Conservation (phyloP, 2,113 vertebrate species). For the Chamaetylas fuelleborni region DNA sequence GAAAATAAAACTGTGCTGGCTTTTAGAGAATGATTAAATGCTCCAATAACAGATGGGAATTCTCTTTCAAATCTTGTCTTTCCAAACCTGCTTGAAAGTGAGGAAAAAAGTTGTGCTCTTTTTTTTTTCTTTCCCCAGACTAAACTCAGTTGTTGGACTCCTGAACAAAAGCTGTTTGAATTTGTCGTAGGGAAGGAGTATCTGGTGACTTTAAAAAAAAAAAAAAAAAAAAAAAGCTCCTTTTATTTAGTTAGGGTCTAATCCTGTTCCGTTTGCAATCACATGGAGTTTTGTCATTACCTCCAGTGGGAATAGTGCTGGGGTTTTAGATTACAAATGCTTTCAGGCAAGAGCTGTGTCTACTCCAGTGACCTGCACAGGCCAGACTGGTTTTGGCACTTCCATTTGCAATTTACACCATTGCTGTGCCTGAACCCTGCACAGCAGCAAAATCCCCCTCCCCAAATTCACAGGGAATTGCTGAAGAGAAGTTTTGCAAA, state of each 20-base stretch:
- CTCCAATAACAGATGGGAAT: slow-evolving; percentile 37
- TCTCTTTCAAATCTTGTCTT: slow-evolving; percentile 18
- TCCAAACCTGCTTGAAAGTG: not conserved
- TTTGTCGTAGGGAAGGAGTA: not conserved
- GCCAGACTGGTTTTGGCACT: slow-evolving; percentile 60
- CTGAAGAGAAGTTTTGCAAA: not conserved
- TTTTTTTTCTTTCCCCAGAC: not conserved
- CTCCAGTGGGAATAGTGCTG: not conserved
- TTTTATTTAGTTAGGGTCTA: slow-evolving; percentile 27
- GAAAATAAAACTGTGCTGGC: slow-evolving; percentile 60
- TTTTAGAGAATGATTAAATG: slow-evolving; percentile 54
- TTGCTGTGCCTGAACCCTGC: not conserved
- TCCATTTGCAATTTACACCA: not conserved
- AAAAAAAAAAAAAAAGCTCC: not conserved
- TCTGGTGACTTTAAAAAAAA: not conserved
- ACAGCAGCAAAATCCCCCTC: not conserved
- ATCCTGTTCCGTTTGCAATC: slow-evolving; percentile 38
- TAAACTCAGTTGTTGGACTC: not conserved
- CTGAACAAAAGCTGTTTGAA: not conserved
- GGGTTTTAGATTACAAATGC: slow-evolving; percentile 54
- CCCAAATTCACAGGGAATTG: not conserved
- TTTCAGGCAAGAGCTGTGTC: slow-evolving; percentile 33
- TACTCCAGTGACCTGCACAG: slow-evolving; percentile 44
- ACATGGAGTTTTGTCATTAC: slow-evolving; percentile 16
- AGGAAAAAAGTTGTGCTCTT: not conserved